Base-by-base conservation (phyloP, 1,140 invertebrate species). In the Drosophila auraria region DNA sequence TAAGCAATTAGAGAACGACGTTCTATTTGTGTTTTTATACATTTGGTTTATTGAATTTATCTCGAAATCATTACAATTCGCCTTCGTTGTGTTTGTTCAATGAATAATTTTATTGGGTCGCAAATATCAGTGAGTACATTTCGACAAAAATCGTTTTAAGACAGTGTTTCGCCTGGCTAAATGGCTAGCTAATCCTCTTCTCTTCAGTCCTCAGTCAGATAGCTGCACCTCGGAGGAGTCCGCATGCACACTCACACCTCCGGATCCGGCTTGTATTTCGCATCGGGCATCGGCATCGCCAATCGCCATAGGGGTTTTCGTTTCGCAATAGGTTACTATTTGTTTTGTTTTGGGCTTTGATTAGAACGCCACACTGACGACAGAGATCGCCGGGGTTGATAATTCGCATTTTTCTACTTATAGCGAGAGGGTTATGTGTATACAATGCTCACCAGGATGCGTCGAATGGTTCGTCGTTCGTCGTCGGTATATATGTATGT, bases 111-210 rank as follows among this genome's bases (percentile, higher is more conserved):
- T 89, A 87, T 89, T 87, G 60, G 79, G 82, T 87, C 84, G 84
- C 84, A 87, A 77, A 87, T 87, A 89, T 87, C 86, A 89, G 68
- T 87, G 83, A 87, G 78, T 87, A 87, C 83, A 87, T 87, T 81
- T 81, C 77, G 87, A 83, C 76, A 89, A 80, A 82, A 78, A 75
- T 89, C 77, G 25, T 69, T 66, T 78, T 56, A 77, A 82, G 79
- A 87, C 75, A 77, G 71, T 80, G 49, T 51, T 27, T 69, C 38
- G 68, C 80, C 80, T 87, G 76, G 72, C 68, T 79, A 68, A 47
- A 54, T 57, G 30, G 59, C 25, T 62, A 79, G 59, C 25, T 62
- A 79, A 73, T 80, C 73, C 64, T 84, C 20, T 23, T 57, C 14
- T 40, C 54, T 40, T 57, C 78, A 83, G 73, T 89, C 78, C 84